A percentile compares a stretch with the other conserved stretches of the same genome.
phyloP scores from a whole-genome alignment of 2,888 invertebrate genomes.

The Drosophila lutescens region DNA sequence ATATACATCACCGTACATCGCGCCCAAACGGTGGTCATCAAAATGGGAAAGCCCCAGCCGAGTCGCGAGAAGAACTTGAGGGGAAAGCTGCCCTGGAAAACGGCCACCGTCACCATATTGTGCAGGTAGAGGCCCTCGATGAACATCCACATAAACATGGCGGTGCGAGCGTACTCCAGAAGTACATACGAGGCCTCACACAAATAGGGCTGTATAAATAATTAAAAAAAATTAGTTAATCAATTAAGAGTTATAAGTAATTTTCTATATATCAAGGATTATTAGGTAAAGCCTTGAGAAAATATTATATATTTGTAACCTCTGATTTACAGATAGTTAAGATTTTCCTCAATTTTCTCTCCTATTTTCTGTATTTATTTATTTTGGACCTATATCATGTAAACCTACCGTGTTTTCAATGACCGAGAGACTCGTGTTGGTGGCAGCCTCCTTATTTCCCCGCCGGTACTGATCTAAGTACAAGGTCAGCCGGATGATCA shows the following conservation, averaged over 20 bases:
- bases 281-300: no score
- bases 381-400: no score
- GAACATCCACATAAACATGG: conserved; percentile 99
- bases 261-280: no score
- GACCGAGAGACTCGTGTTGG: conserved; percentile 84
- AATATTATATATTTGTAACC: no score
- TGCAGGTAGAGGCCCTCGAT: conserved; percentile 96
- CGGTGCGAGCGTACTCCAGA: conserved; percentile 94
- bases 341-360: no score
- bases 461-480: conserved; percentile 90
- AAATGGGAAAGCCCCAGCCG: conserved; percentile 91
- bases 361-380: no score
- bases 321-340: no score
- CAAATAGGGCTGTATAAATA: conserved; percentile 87
- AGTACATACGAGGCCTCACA: conserved; percentile 92
- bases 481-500: conserved; percentile 88
- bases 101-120: conserved; percentile 91
- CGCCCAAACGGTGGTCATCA: conserved; percentile 90
- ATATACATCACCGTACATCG: conserved; percentile 86
- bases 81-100: conserved; percentile 87
- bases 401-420: conserved; percentile 87
- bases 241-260: no score
- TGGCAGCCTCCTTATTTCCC: conserved; percentile 67
- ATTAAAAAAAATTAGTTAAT: no score
- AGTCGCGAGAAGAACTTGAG: conserved; percentile 87